Evolutionary conservation across 2,797 vertebrate species (phyloP).

Genomic region (Sebastes itinus): DNA sequence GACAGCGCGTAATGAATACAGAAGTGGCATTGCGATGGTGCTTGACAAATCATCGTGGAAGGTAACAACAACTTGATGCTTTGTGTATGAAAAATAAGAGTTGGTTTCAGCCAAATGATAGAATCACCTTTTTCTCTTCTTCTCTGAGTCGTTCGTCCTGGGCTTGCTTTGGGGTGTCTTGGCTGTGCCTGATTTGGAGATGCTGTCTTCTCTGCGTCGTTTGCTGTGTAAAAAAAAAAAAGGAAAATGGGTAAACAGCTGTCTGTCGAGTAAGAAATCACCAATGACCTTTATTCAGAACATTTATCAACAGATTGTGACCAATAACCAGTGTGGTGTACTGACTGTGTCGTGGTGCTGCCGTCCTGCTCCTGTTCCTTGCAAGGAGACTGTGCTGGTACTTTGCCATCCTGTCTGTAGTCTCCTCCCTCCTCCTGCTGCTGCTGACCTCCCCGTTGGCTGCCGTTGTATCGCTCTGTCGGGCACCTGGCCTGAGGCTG

Average conservation of each 20-base stretch:
- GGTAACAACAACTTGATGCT: neutral
- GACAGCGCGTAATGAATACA: neutral
- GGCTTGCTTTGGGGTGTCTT: constrained; percentile 92
- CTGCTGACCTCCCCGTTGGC: constrained; percentile 65
- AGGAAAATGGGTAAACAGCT: neutral
- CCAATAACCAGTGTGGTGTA: neutral
- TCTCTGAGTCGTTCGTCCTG: constrained; percentile 91
- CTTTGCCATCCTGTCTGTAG: constrained; percentile 77
- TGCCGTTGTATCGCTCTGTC: constrained; percentile 88
- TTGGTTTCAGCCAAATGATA: neutral
- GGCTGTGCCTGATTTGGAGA: constrained; percentile 85
- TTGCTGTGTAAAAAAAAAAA: constrained; percentile 78
- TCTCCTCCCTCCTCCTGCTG: constrained; percentile 80
- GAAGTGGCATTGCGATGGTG: neutral
- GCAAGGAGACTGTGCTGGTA: constrained; percentile 57
- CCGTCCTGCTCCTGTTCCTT: constrained; percentile 81
- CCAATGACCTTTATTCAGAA: neutral
- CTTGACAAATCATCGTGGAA: neutral
- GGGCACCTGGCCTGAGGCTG: constrained; percentile 76
- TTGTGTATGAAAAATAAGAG: neutral
- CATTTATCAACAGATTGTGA: neutral
- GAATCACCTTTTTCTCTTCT: constrained; percentile 96
- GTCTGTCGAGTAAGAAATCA: neutral
- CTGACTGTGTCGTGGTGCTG: constrained; percentile 86
- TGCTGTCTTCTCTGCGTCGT: constrained; percentile 90